These are phyloP conservation scores for Halichondria panicea DNA, from an alignment of 37 sponge, comb jelly and placozoan species.

Conservation along the genomic window DNA sequence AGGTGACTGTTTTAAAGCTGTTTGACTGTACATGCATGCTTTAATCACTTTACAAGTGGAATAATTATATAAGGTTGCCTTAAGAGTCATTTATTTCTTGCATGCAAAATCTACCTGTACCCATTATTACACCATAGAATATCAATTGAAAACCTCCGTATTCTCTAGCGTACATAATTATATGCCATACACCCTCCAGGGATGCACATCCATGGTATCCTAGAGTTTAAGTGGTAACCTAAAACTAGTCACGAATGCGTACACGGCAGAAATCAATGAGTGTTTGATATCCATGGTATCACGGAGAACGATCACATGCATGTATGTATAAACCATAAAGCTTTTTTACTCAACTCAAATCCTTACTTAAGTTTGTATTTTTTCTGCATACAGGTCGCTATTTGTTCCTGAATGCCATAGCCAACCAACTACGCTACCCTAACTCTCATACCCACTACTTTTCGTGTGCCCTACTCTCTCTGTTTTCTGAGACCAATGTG, in stretches of 20 bases:
- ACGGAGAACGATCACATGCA: no score
- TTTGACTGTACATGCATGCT: no score
- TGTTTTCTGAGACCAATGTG: conserved; percentile 90
- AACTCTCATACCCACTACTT: conserved; percentile 99
- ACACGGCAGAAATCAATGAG: no score
- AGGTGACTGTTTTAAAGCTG: conserved; percentile 58
- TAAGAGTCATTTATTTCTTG: no score
- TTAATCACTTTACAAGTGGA: neutral
- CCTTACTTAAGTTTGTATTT: neutral
- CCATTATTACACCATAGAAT: neutral
- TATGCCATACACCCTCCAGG: no score
- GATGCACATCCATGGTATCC: no score
- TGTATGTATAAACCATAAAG: no score
- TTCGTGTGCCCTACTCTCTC: conserved; percentile 92
- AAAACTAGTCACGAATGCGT: no score
- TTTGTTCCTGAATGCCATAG: conserved; percentile 97
- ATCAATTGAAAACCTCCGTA: neutral
- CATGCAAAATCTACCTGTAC: no score
- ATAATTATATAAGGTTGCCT: neutral
- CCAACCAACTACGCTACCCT: conserved; percentile 98
- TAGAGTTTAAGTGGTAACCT: no score
- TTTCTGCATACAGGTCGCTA: conserved; percentile 80
- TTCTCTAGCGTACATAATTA: neutral
- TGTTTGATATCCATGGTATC: no score
- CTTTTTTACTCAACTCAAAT: neutral